A percentile compares a stretch with the other conserved stretches of the same genome.
Conservation (phyloP, 2,797 vertebrate genomes). For the Fundulus diaphanus region DNA sequence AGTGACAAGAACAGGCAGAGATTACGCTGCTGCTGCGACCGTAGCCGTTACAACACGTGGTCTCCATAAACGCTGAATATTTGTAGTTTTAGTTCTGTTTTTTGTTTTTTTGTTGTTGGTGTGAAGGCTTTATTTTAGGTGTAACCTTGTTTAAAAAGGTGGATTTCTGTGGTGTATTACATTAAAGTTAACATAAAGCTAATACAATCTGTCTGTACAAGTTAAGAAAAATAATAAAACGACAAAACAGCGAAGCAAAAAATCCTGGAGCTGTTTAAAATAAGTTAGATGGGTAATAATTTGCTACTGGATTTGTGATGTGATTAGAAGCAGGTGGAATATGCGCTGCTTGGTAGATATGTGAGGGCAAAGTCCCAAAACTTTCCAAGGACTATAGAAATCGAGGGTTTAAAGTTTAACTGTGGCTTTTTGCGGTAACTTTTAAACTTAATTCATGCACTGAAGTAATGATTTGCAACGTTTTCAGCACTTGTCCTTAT, state of each 20-base stretch:
- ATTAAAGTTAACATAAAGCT: neutral
- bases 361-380: conserved; percentile 43
- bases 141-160: neutral
- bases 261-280: no score
- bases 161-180: neutral
- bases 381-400: neutral
- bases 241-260: neutral
- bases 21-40: neutral
- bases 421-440: accelerated
- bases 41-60: conserved; percentile 61
- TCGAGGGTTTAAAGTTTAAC: conserved; percentile 9
- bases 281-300: no score
- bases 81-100: neutral
- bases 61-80: neutral
- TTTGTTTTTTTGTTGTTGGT: neutral
- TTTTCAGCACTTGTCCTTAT: neutral
- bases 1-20: conserved; percentile 68
- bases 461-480: neutral
- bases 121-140: no score
- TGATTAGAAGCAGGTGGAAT: neutral
- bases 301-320: neutral
- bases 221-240: neutral
- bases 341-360: conserved; percentile 1
- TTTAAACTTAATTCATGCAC: neutral
- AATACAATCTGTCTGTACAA: neutral